Evolutionary conservation across 2,113 vertebrate species (phyloP).

Genomic region (Struthidea cinerea): DNA sequence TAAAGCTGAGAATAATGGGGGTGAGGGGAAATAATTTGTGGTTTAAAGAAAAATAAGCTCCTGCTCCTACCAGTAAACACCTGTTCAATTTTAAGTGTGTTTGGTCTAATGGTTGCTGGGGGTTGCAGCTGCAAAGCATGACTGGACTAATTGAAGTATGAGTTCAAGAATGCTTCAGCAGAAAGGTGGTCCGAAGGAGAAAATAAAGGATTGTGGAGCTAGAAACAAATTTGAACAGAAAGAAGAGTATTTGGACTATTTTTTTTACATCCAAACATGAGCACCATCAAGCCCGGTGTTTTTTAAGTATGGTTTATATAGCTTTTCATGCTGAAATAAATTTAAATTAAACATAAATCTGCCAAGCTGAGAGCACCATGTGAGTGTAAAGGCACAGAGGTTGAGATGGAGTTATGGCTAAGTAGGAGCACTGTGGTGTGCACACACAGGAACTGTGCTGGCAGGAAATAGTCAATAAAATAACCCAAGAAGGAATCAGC

Average conservation of each 20-base stretch:
- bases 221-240: neutral
- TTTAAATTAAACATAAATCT: neutral
- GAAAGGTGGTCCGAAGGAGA: neutral
- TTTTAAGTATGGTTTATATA: neutral
- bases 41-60: neutral
- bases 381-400: neutral
- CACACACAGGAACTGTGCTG: neutral
- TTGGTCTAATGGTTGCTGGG: neutral
- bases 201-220: neutral
- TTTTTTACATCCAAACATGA: neutral
- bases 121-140: neutral
- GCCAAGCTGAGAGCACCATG: neutral
- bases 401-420: neutral
- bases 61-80: neutral
- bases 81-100: neutral
- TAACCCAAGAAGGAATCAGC: neutral
- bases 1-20: neutral
- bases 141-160: neutral
- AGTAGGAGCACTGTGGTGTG: neutral
- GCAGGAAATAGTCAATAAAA: neutral
- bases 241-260: neutral
- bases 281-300: neutral
- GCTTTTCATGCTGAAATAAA: neutral
- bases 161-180: neutral
- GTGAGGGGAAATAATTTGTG: neutral